A percentile compares a stretch with the other conserved stretches of the same genome.
Evolutionary conservation across 2,888 invertebrate species (phyloP).

Genomic region (Anodontia alba): DNA sequence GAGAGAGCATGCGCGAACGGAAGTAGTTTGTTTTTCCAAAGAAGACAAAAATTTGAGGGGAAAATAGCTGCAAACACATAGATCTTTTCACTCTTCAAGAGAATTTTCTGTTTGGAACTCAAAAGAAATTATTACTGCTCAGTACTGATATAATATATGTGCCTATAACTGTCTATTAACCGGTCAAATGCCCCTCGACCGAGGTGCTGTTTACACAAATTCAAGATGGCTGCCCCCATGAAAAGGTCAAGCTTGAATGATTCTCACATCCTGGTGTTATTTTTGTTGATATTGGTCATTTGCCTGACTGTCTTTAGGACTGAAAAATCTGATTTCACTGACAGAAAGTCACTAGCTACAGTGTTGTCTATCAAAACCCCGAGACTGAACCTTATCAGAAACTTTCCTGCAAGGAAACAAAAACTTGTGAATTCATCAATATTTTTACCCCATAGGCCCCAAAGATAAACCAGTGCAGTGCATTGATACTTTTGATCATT

Average conservation of each 20-base stretch:
- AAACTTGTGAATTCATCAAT: not conserved
- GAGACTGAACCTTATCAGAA: not conserved
- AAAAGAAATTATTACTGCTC: not conserved
- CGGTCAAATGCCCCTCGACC: too few relatives aligned
- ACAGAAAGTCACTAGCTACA: not conserved
- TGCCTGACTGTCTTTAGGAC: too few relatives aligned
- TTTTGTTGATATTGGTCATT: not conserved
- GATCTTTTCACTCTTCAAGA: too few relatives aligned
- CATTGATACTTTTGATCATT: not conserved
- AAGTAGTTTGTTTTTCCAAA: too few relatives aligned
- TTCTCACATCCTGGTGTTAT: not conserved
- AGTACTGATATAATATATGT: not conserved
- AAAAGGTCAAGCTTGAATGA: not conserved
- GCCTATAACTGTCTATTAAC: too few relatives aligned
- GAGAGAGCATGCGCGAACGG: too few relatives aligned
- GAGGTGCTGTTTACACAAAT: not conserved
- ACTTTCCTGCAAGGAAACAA: not conserved
- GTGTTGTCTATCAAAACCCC: not conserved
- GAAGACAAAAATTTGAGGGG: too few relatives aligned
- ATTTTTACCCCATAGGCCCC: not conserved
- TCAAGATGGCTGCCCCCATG: not conserved
- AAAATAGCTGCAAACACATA: too few relatives aligned
- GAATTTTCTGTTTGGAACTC: not conserved
- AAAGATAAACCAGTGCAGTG: not conserved
- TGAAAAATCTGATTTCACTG: too few relatives aligned